Percentiles rank a stretch among this genome's conserved stretches.
These are phyloP conservation scores for Macrophya annulata DNA, from an alignment of 2,888 invertebrate species.

Conservation along the genomic window DNA sequence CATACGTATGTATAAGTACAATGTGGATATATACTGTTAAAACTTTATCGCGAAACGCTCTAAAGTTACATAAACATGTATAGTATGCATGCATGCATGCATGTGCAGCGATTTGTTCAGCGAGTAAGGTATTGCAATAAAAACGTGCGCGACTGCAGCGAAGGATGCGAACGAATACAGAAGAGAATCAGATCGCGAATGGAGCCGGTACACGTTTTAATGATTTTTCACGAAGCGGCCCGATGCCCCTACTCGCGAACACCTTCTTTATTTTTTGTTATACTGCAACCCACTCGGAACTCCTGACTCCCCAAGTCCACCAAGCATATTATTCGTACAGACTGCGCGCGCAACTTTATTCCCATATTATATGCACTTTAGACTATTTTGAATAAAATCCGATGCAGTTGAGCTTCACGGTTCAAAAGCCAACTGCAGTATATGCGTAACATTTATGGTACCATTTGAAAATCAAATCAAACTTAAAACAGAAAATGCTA, in stretches of 20 bases:
- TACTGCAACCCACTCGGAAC: conserved; percentile 48
- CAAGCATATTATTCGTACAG: conserved; percentile 45
- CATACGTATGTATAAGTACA: no score
- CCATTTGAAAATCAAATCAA: background rate
- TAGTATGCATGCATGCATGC: background rate
- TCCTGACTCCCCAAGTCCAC: conserved; percentile 43
- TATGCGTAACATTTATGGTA: background rate
- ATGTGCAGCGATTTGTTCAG: background rate
- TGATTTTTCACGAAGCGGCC: conserved; percentile 70
- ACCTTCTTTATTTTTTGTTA: conserved; percentile 54
- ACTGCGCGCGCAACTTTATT: conserved; percentile 43
- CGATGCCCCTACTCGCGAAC: conserved; percentile 44
- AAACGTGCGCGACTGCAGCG: background rate
- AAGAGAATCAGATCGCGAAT: conserved; percentile 38
- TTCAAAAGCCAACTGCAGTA: background rate
- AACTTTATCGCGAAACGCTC: background rate
- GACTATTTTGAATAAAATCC: background rate
- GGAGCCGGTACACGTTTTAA: conserved; percentile 68
- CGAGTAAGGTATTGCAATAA: background rate
- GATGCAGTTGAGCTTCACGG: background rate
- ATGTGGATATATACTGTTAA: background rate
- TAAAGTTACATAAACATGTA: background rate
- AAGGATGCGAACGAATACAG: conserved; percentile 36
- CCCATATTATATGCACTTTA: background rate
- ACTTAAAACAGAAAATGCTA: background rate